Conservation (phyloP, 2,797 vertebrate species). For the Pterois miles region DNA sequence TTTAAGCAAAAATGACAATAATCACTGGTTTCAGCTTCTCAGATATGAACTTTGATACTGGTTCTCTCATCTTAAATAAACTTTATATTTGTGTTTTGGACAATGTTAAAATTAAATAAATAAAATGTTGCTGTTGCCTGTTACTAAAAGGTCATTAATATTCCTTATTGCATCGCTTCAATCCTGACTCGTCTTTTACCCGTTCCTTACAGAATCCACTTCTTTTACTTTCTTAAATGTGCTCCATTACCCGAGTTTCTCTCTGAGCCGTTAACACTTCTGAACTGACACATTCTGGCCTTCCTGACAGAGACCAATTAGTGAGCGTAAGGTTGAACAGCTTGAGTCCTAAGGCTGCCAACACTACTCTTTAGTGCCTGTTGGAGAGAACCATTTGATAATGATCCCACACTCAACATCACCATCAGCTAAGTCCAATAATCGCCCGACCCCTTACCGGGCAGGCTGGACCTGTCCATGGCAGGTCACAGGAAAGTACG, state of each 20-base stretch:
- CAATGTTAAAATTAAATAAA: too few relatives aligned
- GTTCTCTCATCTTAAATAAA: too few relatives aligned
- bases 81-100: too few relatives aligned
- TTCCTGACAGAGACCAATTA: conserved; percentile 75
- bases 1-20: too few relatives aligned
- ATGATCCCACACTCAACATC: conserved; percentile 42
- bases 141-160: neutral
- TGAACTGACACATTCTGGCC: conserved; percentile 60
- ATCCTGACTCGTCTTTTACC: neutral
- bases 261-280: conserved; percentile 58
- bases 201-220: neutral
- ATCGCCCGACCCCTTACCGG: conserved; percentile 40
- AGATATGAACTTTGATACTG: too few relatives aligned
- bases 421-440: conserved; percentile 37
- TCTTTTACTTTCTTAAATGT: conserved; percentile 11
- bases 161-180: neutral
- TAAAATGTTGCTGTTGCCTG: too few relatives aligned
- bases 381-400: conserved; percentile 62
- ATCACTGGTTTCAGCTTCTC: too few relatives aligned
- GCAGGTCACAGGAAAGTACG: conserved; percentile 30
- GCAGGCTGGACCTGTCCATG: conserved; percentile 3
- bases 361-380: conserved; percentile 42
- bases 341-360: conserved; percentile 65
- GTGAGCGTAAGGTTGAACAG: conserved; percentile 69
- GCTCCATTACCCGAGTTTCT: conserved; percentile 41